Evolutionary conservation across 2,113 vertebrate species (phyloP).

Genomic region (human): DNA sequence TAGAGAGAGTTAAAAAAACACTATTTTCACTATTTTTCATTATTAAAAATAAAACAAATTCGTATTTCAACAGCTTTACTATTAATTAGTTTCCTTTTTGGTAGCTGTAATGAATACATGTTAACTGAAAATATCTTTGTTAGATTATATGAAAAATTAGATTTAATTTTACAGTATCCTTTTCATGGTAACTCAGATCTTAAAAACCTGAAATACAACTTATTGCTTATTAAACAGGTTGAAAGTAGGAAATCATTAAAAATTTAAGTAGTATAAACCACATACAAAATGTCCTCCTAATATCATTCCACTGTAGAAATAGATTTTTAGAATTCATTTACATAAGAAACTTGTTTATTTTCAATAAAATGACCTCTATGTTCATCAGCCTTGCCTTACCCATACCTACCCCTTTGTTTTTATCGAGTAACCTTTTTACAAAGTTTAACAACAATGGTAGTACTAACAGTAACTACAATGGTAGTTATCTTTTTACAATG

Average conservation of each 20-base stretch:
- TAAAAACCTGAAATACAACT: conserved; percentile 35
- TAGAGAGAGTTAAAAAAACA: conserved; percentile 64
- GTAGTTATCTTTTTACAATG: background rate
- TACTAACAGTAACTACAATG: too few relatives aligned
- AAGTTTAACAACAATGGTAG: too few relatives aligned
- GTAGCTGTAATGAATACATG: conserved; percentile 56
- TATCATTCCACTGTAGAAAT: background rate
- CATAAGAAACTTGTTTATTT: background rate
- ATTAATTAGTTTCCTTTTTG: conserved; percentile 59
- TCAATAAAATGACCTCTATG: background rate
- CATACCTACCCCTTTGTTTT: background rate
- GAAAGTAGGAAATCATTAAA: conserved; percentile 18
- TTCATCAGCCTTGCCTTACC: background rate
- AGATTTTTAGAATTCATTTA: background rate
- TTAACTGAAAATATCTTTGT: conserved; percentile 67
- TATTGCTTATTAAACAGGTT: conserved; percentile 1
- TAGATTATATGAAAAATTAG: conserved; percentile 42
- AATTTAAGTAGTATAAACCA: conserved; percentile 19
- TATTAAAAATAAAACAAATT: conserved; percentile 69
- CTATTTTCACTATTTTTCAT: conserved; percentile 66
- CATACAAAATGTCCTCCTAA: background rate
- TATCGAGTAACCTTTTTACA: background rate
- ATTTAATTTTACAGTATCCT: conserved; percentile 51
- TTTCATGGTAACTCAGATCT: conserved; percentile 54
- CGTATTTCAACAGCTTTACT: conserved; percentile 67